Evolutionary conservation across 1,140 invertebrate species (phyloP).

Genomic region (Asobara japonica): DNA sequence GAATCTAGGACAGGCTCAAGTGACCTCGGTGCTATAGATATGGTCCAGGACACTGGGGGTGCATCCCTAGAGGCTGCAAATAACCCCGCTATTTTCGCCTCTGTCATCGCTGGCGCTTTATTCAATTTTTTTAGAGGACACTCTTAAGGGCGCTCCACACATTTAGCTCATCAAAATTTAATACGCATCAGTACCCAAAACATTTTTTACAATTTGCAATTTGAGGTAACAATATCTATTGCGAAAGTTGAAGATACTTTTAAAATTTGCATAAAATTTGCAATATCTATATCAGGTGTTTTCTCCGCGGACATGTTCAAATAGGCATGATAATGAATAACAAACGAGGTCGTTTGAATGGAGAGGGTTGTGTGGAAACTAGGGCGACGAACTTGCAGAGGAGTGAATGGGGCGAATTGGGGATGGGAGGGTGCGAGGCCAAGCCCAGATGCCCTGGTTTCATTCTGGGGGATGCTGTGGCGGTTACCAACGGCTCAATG

Average conservation of each 20-base stretch:
- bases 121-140: too few species aligned
- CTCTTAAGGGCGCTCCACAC: too few species aligned
- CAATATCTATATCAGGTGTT: too few species aligned
- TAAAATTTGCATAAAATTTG: too few species aligned
- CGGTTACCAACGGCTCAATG: slow-evolving; percentile 49
- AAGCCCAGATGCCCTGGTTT: slow-evolving; percentile 54
- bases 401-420: slow-evolving; percentile 22
- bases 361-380: slow-evolving; percentile 9
- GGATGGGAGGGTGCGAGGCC: slow-evolving; percentile 25
- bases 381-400: slow-evolving; percentile 39
- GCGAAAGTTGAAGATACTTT: too few species aligned
- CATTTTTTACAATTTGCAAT: too few species aligned
- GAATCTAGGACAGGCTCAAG: neutral
- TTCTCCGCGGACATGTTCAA: neutral
- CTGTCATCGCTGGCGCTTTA: neutral
- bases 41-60: neutral
- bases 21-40: neutral
- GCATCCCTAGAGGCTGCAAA: neutral
- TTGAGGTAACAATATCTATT: too few species aligned
- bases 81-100: neutral
- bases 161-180: neutral
- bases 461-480: slow-evolving; percentile 41
- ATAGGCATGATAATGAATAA: neutral
- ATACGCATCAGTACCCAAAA: too few species aligned
- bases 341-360: neutral